These are phyloP conservation scores for Halcyon smyrnensis DNA, from an alignment of 2,797 vertebrate genomes.

Conservation along the genomic window DNA sequence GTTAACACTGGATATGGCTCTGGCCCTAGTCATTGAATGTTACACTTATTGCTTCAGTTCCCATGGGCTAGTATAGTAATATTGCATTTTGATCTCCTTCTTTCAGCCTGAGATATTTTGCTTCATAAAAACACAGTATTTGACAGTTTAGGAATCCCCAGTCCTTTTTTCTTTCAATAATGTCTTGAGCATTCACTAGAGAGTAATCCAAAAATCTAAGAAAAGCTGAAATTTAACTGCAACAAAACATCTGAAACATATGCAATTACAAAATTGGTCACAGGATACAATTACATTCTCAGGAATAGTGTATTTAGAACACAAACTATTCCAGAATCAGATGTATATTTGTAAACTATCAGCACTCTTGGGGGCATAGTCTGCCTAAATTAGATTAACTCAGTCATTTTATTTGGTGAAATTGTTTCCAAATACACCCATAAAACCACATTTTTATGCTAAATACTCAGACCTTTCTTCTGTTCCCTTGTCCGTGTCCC, in stretches of 20 bases:
- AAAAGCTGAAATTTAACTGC: not conserved
- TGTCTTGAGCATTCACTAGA: not conserved
- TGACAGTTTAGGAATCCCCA: not conserved
- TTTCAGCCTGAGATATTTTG: not conserved
- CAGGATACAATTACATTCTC: not conserved
- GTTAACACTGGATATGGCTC: not conserved
- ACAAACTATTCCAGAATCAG: not conserved
- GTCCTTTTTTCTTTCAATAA: not conserved
- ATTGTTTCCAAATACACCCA: not conserved
- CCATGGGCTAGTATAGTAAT: not conserved
- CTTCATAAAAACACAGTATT: not conserved
- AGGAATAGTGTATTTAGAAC: not conserved
- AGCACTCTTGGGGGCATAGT: not conserved
- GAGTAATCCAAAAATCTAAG: not conserved
- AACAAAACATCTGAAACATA: not conserved
- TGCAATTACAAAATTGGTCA: not conserved
- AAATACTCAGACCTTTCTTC: not conserved
- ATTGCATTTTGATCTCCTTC: not conserved
- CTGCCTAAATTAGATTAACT: not conserved
- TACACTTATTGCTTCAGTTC: not conserved
- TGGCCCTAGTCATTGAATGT: not conserved
- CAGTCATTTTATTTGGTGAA: not conserved
- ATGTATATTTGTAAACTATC: not conserved
- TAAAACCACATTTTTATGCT: not conserved
- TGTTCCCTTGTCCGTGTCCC: not conserved